These are phyloP conservation scores for Salminus brasiliensis DNA, from an alignment of 2,113 vertebrate genomes.

Conservation along the genomic window DNA sequence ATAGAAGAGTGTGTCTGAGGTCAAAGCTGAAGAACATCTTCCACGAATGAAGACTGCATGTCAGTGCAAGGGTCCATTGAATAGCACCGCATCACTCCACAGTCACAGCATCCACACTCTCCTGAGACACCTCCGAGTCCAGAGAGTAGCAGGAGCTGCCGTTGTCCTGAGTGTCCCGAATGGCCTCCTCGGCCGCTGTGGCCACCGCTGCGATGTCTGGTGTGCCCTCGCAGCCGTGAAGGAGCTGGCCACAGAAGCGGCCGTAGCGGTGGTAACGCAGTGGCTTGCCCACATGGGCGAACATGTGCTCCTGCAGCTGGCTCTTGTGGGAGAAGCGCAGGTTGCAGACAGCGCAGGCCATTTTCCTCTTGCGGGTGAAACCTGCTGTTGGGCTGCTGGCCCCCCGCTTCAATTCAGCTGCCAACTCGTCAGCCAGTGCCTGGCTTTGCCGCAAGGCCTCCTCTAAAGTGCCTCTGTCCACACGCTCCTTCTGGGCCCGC, in stretches of 20 bases:
- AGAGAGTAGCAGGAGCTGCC: constrained; percentile 85
- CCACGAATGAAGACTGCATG: not conserved
- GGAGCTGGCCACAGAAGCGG: constrained; percentile 77
- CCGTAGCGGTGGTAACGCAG: constrained; percentile 83
- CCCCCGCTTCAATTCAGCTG: constrained; percentile 81
- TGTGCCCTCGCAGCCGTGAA: constrained; percentile 77
- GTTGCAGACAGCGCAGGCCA: constrained; percentile 88
- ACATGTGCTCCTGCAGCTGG: constrained; percentile 94
- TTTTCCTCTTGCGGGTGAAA: constrained; percentile 90
- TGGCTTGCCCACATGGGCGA: constrained; percentile 86
- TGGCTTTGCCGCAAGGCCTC: constrained; percentile 87
- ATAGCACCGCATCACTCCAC: constrained; percentile 77
- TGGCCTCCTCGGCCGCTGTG: constrained; percentile 68
- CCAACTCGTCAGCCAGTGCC: constrained; percentile 80
- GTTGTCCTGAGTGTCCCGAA: constrained; percentile 80
- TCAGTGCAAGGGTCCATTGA: not conserved
- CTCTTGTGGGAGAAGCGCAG: constrained; percentile 87
- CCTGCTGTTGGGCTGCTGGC: constrained; percentile 63
- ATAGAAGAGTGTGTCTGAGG: constrained; percentile 10
- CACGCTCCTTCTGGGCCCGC: constrained; percentile 68
- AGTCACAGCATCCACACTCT: constrained; percentile 82
- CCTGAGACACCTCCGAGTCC: constrained; percentile 88
- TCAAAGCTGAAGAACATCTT: constrained; percentile 26
- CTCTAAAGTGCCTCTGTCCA: constrained; percentile 67
- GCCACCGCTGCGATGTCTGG: constrained; percentile 54